Percentiles rank a stretch among this genome's conserved stretches.
Conservation (phyloP, 2,113 vertebrate species). For the Pangasianodon gigas region DNA sequence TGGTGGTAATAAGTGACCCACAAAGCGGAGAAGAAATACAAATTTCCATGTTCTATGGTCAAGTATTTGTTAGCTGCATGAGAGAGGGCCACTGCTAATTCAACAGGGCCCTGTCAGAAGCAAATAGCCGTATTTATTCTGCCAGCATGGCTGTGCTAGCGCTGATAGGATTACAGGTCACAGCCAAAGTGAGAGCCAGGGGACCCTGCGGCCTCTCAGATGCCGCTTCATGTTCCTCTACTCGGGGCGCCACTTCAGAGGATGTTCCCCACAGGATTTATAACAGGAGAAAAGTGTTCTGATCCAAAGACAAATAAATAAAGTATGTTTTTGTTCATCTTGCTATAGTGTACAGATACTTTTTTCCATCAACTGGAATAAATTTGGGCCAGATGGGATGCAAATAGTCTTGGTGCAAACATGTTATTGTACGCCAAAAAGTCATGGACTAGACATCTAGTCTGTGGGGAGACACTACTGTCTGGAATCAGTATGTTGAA, state of each 20-base stretch:
- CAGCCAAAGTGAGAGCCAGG: conserved; percentile 68
- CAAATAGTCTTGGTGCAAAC: conserved; percentile 32
- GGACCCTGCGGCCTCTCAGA: conserved; percentile 60
- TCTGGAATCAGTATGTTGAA: conserved; percentile 25
- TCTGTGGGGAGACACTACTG: conserved; percentile 18
- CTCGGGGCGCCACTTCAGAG: conserved; percentile 55
- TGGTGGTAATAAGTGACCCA: neutral
- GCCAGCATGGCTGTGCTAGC: conserved; percentile 63
- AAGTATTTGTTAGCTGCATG: conserved; percentile 26
- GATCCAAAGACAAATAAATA: conserved; percentile 63
- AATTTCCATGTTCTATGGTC: neutral
- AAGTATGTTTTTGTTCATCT: conserved; percentile 44
- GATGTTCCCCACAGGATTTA: conserved; percentile 56
- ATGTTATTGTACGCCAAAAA: neutral
- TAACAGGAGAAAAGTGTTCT: conserved; percentile 47
- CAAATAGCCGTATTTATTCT: conserved; percentile 65
- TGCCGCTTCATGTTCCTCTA: conserved; percentile 61
- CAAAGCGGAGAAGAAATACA: neutral
- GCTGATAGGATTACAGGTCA: conserved; percentile 71
- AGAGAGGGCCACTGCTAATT: conserved; percentile 28
- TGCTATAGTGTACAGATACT: conserved; percentile 49
- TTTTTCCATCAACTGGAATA: conserved; percentile 46
- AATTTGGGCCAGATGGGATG: conserved; percentile 46
- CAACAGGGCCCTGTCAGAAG: conserved; percentile 51
- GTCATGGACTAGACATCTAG: conserved; percentile 14